Percentiles rank a stretch among this genome's conserved stretches.
These are phyloP conservation scores for Lerista edwardsae DNA, from an alignment of 2,797 vertebrate genomes.

Conservation along the genomic window DNA sequence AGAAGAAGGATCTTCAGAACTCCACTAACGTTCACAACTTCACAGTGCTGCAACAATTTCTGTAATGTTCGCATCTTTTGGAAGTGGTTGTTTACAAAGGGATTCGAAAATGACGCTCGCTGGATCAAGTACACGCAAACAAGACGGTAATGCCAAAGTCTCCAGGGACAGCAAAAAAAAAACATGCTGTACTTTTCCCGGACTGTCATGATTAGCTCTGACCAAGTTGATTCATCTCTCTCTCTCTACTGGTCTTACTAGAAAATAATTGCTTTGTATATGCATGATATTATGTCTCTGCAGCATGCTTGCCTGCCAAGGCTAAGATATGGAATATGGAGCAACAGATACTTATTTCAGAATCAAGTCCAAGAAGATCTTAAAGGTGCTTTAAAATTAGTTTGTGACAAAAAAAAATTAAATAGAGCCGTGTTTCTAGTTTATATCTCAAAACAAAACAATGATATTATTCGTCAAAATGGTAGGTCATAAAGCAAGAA, in stretches of 20 bases:
- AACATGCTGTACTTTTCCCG: constrained; percentile 44
- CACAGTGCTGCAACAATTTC: constrained; percentile 50
- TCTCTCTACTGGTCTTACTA: constrained; percentile 24
- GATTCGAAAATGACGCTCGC: constrained; percentile 40
- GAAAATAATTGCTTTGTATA: constrained; percentile 60
- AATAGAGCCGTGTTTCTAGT: neutral
- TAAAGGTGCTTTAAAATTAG: neutral
- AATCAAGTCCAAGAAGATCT: neutral
- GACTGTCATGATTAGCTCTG: constrained; percentile 35
- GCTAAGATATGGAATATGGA: neutral
- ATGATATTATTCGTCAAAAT: neutral
- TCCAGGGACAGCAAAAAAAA: constrained; percentile 55
- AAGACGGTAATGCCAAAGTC: constrained; percentile 53
- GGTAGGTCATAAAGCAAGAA: neutral
- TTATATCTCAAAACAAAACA: neutral
- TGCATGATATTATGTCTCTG: constrained; percentile 12
- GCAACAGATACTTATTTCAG: neutral
- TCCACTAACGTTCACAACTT: constrained; percentile 62
- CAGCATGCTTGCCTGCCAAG: neutral
- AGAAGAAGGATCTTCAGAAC: constrained; percentile 62
- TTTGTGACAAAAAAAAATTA: neutral
- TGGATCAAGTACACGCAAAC: constrained; percentile 10
- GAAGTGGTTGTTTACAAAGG: constrained; percentile 65
- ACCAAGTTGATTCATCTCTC: constrained; percentile 39
- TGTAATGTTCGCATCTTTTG: constrained; percentile 58